Evolutionary conservation across 2,888 invertebrate genomes (phyloP), one percentile per base, ranked within the genome.

Genomic region (Thelaira solivaga): DNA sequence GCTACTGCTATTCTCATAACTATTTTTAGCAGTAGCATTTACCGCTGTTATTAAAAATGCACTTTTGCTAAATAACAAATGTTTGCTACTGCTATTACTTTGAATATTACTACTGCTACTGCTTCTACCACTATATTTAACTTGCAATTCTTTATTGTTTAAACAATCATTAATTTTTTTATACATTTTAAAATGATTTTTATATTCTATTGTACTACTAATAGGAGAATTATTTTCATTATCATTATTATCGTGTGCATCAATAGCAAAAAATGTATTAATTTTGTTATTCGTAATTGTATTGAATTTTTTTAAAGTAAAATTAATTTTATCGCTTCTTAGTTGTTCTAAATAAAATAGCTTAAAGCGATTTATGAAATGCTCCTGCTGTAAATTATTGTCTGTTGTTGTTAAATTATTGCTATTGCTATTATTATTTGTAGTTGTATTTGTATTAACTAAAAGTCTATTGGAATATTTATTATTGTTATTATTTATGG

Each of bases 201-300:
- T 45, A 5, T 24, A n/a, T n/a, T n/a, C n/a, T 49, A 53, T 64
- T 69, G 57, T 71, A 64, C 64, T 71, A 41, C 57, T 71, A 62
- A 72, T 72, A 67, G 67, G 67, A 68, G 53, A 53, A 59, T 47
- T 55, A 53, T 64, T 68, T 51, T 53, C 39, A 45, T 59, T 84
- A 82, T 79, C 81, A 67, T 73, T 69, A 68, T 69, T 47, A 62
- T 76, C 67, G n/a, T 39, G 36, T 39, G 1, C 36, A 13, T 36
- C 80, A 55, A 76, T 49, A n/a, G n/a, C 0, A 71, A 62, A 80
- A 75, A 64, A 2, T 69, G n/a, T n/a, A n/a, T n/a, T n/a, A n/a
- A n/a, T 74, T 76, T 81, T 62, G 13, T 83, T 82, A 83, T 83
- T 86, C 85, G 81, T 81, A 83, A 83, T 86, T 84, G 81, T 81